Evolutionary conservation across 2,113 vertebrate species (phyloP), one percentile per base, ranked within the genome.

Genomic region (Thamnaconus septentrionalis): DNA sequence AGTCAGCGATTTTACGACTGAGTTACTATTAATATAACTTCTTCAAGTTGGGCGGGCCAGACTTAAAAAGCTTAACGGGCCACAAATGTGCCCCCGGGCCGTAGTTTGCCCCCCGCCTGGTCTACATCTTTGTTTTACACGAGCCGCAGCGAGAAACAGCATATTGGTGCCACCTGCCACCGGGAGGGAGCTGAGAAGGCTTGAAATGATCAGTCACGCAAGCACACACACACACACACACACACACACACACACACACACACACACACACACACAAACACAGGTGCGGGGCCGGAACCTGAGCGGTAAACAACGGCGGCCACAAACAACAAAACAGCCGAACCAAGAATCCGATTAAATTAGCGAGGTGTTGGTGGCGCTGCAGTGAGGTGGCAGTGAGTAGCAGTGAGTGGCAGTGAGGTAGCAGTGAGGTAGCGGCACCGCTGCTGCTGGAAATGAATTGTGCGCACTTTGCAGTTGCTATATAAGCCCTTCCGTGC

Each of bases 401-500:
- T n/a, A n/a, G 46, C 46, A 8, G 3, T 47, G 46, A 3, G 46
- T 48, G 46, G 46, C 10, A 9, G 3, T 7, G 46, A 6, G 7
- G 46, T 7, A 7, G 78, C 56, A 4, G 42, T 69, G 57, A 61
- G 18, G 57, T 72, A 80, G 75, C 68, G 79, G 67, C n/a, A n/a
- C n/a, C n/a, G n/a, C n/a, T n/a, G n/a, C n/a, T 9, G 52, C 71
- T 81, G 57, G 60, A 68, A 74, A 75, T 75, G 77, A 79, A 80
- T 77, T 70, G 82, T 83, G 81, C 62, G 56, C 61, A 81, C 77
- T 80, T 71, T 85, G 80, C 72, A 69, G 73, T 76, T 78, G 85
- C 65, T 76, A 55, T 75, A 76, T 90, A 90, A 91, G 85, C 86
- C 85, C 85, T 75, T 89, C 80, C 85, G 81, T 89, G 88, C 85